Evolutionary conservation across 2,888 invertebrate species (phyloP), one percentile per base, ranked within the genome.

Genomic region (Eilema sororculum): DNA sequence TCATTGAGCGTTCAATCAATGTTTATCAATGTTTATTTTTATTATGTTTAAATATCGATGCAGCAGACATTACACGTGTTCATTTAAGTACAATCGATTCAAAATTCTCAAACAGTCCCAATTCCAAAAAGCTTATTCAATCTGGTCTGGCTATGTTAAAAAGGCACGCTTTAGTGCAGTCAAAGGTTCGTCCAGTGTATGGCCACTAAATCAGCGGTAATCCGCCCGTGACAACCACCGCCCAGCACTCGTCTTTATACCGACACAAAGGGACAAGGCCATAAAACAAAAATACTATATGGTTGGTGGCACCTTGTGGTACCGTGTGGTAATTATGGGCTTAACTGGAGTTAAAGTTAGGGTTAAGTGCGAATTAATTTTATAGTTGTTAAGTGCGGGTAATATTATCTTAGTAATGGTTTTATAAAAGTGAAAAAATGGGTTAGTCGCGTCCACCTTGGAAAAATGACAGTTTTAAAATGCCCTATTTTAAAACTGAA

Each of bases 171-270:
- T 74, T 72, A 67, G 69, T 72, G 58, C 74, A 75, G 82, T 83
- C 84, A 84, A 85, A 85, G 81, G 80, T 81, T 71, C 78, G 75
- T 73, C 78, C 77, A 72, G 73, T 70, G 79, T 86, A 87, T 84
- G 83, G 85, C 85, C 84, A 86, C 86, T 91, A 91, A 91, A 91
- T 91, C 91, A 90, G 85, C 68, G 68, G 87, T 91, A 90, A 91
- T 90, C 89, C 87, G 85, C 67, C 78, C 85, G 79, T 85, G 89
- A 83, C 87, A 85, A 82, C 84, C 84, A 75, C 80, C 85, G 81
- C 84, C 83, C 84, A 80, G 71, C 80, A 68, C 75, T 69, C 74
- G 78, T 84, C 86, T 88, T 87, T 87, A 84, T 86, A 79, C 77
- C 79, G 76, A 71, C 71, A 80, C 80, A 77, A 81, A 81, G 69